phyloP scores from a whole-genome alignment of 2,797 vertebrate species.

The Heteromormyrus szaboi region DNA sequence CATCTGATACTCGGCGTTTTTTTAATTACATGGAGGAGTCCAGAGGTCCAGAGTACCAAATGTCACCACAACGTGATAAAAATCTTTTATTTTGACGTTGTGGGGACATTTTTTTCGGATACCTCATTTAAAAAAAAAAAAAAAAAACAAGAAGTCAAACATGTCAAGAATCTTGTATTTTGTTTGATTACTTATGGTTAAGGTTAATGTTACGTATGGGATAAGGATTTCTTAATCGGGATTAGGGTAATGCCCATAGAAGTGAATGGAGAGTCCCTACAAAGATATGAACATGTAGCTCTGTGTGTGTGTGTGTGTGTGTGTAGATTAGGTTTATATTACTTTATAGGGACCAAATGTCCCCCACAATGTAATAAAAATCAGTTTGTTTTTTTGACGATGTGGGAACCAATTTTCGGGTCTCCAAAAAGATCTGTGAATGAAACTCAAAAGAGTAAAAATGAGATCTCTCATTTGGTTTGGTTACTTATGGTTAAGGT shows the following conservation, averaged over 20 bases:
- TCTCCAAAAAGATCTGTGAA: too few relatives aligned
- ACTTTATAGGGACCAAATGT: neutral
- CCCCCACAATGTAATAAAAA: too few relatives aligned
- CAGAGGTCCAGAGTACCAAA: neutral
- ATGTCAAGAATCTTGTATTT: neutral
- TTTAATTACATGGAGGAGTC: neutral
- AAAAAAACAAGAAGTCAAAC: neutral
- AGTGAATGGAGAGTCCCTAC: neutral
- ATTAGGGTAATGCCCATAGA: neutral
- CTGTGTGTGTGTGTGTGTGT: neutral
- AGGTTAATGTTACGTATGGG: neutral
- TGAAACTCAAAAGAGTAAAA: too few relatives aligned
- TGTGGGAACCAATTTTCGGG: too few relatives aligned
- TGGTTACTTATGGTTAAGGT: too few relatives aligned
- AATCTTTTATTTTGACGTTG: neutral
- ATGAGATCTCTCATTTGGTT: too few relatives aligned
- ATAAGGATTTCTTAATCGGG: neutral
- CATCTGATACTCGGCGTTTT: neutral
- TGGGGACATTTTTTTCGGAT: neutral
- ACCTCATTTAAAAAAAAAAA: neutral
- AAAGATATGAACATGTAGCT: neutral
- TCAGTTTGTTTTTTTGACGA: too few relatives aligned
- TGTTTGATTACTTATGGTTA: neutral
- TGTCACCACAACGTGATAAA: neutral
- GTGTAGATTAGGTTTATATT: neutral